phyloP scores from a whole-genome alignment of 1,140 invertebrate species.

The Mizuhopecten yessoensis region DNA sequence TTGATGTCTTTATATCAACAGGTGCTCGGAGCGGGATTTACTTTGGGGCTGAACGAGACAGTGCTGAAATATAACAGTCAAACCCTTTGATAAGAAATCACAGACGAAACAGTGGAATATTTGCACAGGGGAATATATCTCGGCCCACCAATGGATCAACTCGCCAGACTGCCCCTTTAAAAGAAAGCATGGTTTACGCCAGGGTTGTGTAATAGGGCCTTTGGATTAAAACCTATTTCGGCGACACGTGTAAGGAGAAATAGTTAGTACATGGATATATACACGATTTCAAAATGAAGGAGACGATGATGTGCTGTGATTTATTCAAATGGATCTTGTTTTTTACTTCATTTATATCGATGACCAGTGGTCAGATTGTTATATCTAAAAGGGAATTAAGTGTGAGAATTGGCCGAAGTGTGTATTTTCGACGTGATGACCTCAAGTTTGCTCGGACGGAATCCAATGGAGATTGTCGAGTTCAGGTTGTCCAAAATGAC shows the following conservation, averaged over 20 bases:
- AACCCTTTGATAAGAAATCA: neutral
- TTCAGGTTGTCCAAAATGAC: slow-evolving; percentile 78
- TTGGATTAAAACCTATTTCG: neutral
- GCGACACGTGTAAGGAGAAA: slow-evolving; percentile 24
- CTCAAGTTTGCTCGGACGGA: slow-evolving; percentile 67
- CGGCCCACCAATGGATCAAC: neutral
- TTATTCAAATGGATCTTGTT: slow-evolving; percentile 30
- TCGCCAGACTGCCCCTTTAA: neutral
- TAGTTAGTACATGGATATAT: neutral
- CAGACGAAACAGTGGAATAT: neutral
- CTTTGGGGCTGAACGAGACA: neutral
- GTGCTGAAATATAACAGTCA: neutral
- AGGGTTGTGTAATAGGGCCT: neutral
- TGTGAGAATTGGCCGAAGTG: slow-evolving; percentile 77
- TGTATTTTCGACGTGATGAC: slow-evolving; percentile 77
- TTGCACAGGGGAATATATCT: neutral
- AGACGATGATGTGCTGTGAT: neutral
- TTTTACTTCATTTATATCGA: neutral
- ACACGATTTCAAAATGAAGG: neutral
- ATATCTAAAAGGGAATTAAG: slow-evolving; percentile 69
- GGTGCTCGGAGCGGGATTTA: neutral
- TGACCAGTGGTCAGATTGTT: slow-evolving; percentile 62
- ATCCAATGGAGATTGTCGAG: slow-evolving; percentile 72
- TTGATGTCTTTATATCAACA: neutral
- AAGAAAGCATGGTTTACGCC: neutral